These are phyloP conservation scores for Dolichomitus sp. DNA, from an alignment of 2,888 invertebrate genomes.

Conservation along the genomic window DNA sequence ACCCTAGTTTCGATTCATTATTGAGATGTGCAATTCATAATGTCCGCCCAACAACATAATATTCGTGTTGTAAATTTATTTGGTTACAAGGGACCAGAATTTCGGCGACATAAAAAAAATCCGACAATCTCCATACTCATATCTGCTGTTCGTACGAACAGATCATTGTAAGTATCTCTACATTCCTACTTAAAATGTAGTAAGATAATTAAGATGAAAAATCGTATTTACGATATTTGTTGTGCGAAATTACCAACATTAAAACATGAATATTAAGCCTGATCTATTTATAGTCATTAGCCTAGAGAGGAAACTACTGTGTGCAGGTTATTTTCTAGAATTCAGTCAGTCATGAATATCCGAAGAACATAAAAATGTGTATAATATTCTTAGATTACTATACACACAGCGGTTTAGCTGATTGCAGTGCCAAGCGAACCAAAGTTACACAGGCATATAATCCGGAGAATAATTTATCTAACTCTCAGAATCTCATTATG, in stretches of 20 bases:
- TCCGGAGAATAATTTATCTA: conserved; percentile 59
- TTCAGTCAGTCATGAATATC: neutral
- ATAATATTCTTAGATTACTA: neutral
- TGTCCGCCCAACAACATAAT: too few relatives aligned
- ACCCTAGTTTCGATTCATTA: too few relatives aligned
- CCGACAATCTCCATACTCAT: too few relatives aligned
- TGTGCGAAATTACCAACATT: neutral
- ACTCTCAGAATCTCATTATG: conserved; percentile 58
- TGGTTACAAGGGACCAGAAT: too few relatives aligned
- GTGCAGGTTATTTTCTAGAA: neutral
- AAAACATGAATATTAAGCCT: neutral
- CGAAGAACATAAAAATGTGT: neutral
- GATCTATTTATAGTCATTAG: conserved; percentile 7
- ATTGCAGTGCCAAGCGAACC: neutral
- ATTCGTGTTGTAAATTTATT: too few relatives aligned
- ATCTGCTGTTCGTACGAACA: neutral
- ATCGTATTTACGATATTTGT: neutral
- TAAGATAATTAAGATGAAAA: too few relatives aligned
- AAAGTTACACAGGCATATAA: conserved; percentile 2
- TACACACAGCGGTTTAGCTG: neutral
- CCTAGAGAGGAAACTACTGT: neutral
- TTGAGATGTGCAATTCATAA: too few relatives aligned
- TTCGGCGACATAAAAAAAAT: too few relatives aligned
- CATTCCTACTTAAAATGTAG: too few relatives aligned
- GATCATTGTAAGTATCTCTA: neutral